A percentile compares a stretch with the other conserved stretches of the same genome.
Evolutionary conservation across 2,797 vertebrate genomes (phyloP).

Genomic region (Oreochromis mossambicus): DNA sequence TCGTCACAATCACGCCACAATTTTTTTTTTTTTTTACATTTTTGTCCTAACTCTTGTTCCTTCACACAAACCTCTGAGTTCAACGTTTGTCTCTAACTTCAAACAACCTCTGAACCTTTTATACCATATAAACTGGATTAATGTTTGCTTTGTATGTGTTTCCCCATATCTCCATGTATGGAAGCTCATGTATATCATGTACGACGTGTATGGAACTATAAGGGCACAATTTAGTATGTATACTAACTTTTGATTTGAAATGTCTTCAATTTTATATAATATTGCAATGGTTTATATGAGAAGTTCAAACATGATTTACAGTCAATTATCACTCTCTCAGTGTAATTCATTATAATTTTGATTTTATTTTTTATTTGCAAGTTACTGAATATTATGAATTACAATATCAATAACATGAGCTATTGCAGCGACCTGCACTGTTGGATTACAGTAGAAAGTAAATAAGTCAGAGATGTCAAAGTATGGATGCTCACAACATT

Average conservation of each 20-base stretch:
- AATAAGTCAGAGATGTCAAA: not conserved
- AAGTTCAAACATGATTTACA: not conserved
- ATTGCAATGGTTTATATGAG: not conserved
- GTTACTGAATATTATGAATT: not conserved
- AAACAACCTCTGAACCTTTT: accelerated
- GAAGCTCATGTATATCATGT: not conserved
- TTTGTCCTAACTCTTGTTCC: not conserved
- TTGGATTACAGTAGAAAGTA: not conserved
- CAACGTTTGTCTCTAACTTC: not conserved
- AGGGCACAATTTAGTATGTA: not conserved
- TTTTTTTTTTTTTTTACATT: accelerated
- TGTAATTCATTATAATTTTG: accelerated
- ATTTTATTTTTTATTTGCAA: not conserved
- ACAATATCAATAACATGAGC: not conserved
- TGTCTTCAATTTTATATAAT: not conserved
- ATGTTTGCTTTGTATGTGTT: not conserved
- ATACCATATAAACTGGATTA: not conserved
- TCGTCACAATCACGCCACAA: not conserved
- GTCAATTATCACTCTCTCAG: not conserved
- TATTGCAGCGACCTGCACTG: not conserved
- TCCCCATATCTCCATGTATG: not conserved
- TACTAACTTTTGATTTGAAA: not conserved
- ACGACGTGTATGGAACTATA: accelerated
- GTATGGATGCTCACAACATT: accelerated
- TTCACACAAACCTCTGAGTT: not conserved